These are phyloP conservation scores for Spilosoma lubricipeda DNA, from an alignment of 2,888 invertebrate species.

Conservation along the genomic window DNA sequence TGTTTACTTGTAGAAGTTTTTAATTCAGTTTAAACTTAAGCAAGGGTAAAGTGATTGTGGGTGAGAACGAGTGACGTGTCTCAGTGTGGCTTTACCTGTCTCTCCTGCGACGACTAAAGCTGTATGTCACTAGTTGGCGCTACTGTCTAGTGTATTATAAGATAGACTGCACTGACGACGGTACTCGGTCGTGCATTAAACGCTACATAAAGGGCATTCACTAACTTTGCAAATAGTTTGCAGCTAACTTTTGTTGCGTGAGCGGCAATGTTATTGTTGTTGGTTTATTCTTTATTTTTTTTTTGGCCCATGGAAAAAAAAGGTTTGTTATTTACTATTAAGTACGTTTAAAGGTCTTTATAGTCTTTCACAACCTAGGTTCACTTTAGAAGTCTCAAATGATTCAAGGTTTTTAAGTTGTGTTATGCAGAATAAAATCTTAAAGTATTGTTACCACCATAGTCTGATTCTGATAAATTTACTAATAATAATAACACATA, in stretches of 20 bases:
- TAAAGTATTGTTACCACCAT: not conserved
- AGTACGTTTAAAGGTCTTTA: not conserved
- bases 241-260: not conserved
- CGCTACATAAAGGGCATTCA: slow-evolving; percentile 16
- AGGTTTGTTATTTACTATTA: not conserved
- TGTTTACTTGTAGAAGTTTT: not conserved
- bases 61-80: slow-evolving; percentile 19
- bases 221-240: slow-evolving; percentile 6
- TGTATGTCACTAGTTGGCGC: slow-evolving; percentile 51
- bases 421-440: not conserved
- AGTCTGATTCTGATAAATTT: not conserved
- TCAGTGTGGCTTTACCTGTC: slow-evolving; percentile 57
- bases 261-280: not conserved
- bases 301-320: not conserved
- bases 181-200: slow-evolving; percentile 39
- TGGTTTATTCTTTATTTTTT: not conserved
- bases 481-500: no score
- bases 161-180: slow-evolving; percentile 41
- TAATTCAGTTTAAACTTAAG: slow-evolving; percentile 30
- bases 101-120: slow-evolving; percentile 57
- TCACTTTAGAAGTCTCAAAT: not conserved
- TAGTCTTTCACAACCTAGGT: not conserved
- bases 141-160: slow-evolving; percentile 51
- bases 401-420: not conserved
- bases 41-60: slow-evolving; percentile 34